phyloP scores from a whole-genome alignment of 1,140 invertebrate species.

The Cydia strobilella region DNA sequence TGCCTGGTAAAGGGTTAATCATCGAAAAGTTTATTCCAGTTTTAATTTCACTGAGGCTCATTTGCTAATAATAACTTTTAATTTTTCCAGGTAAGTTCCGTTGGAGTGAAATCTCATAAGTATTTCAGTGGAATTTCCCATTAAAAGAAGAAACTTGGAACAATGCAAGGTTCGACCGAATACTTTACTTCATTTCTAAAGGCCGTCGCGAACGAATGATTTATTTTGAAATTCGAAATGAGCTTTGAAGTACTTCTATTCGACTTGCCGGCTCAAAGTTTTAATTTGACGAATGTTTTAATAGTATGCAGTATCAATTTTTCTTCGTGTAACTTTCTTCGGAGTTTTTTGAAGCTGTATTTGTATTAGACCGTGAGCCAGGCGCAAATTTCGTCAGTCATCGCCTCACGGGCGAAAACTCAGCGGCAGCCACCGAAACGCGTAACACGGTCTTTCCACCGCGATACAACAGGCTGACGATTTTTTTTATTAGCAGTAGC shows the following conservation, averaged over 20 bases:
- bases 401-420: no score
- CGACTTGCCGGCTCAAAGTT: slow-evolving; percentile 15
- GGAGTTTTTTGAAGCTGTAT: slow-evolving; percentile 30
- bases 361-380: no score
- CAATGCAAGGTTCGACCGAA: slow-evolving; percentile 38
- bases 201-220: background rate
- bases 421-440: no score
- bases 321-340: slow-evolving; percentile 32
- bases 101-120: slow-evolving; percentile 40
- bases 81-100: slow-evolving; percentile 54
- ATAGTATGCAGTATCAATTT: slow-evolving; percentile 29
- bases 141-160: slow-evolving; percentile 48
- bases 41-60: background rate
- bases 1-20: no score
- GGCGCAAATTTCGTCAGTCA: no score
- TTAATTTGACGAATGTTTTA: slow-evolving; percentile 31
- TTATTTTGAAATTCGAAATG: slow-evolving; percentile 32
- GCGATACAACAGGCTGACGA: no score
- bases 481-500: no score
- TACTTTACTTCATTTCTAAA: slow-evolving; percentile 30
- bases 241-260: slow-evolving; percentile 24
- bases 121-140: slow-evolving; percentile 46
- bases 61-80: slow-evolving; percentile 29
- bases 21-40: background rate
- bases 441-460: no score